Evolutionary conservation across 2,888 invertebrate genomes (phyloP).

Genomic region (Lasioglossum leucozonium): DNA sequence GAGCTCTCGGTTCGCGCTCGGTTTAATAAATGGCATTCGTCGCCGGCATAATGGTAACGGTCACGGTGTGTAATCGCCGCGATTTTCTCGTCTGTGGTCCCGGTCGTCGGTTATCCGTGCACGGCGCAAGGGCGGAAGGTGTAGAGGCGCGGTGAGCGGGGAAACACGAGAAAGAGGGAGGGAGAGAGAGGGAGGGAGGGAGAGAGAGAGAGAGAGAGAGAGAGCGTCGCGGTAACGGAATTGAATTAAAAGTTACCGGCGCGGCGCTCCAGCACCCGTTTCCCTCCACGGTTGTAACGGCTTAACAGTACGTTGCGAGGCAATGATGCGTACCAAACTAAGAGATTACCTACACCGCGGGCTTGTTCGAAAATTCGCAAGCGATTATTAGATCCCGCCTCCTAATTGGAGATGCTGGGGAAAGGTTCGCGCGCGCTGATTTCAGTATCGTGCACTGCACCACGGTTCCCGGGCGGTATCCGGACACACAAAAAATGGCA

Average conservation of each 20-base stretch:
- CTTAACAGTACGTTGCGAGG: slow-evolving; percentile 65
- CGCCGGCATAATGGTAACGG: slow-evolving; percentile 72
- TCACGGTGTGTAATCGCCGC: slow-evolving; percentile 71
- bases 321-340: slow-evolving; percentile 56
- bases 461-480: not conserved
- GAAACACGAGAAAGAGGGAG: not conserved
- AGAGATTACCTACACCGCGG: slow-evolving; percentile 45
- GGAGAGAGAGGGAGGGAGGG: not conserved
- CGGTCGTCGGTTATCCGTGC: slow-evolving; percentile 53
- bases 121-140: not conserved
- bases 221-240: slow-evolving; percentile 64
- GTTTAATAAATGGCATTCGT: slow-evolving; percentile 72
- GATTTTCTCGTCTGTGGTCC: slow-evolving; percentile 71
- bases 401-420: slow-evolving; percentile 19
- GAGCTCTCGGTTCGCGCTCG: slow-evolving; percentile 36
- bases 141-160: not conserved
- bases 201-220: slow-evolving; percentile 6
- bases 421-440: not conserved
- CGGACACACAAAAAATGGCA: not conserved
- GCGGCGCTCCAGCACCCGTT: slow-evolving; percentile 55
- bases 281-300: slow-evolving; percentile 60
- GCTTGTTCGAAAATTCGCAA: slow-evolving; percentile 45
- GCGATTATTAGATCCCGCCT: slow-evolving; percentile 31
- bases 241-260: slow-evolving; percentile 72
- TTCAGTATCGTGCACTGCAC: not conserved